Evolutionary conservation across 2,888 invertebrate species (phyloP).

Genomic region (Encarsia formosa): DNA sequence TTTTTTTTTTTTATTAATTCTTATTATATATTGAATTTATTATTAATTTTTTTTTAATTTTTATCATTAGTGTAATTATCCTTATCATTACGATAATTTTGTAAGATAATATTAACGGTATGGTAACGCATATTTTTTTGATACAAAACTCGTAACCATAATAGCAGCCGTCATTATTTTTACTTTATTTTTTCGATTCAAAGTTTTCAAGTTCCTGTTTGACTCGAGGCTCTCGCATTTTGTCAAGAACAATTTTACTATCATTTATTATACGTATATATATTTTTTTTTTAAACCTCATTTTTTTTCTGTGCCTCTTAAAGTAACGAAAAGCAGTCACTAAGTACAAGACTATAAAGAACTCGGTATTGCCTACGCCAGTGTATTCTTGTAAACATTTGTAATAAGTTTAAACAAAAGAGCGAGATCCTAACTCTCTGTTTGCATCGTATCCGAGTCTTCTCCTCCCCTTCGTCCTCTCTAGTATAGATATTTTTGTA

Average conservation of each 20-base stretch:
- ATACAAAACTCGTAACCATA: slow-evolving; percentile 24
- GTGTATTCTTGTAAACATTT: slow-evolving; percentile 25
- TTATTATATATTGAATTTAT: slow-evolving; percentile 14
- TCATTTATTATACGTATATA: slow-evolving; percentile 26
- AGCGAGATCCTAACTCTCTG: slow-evolving; percentile 21
- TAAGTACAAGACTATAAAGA: slow-evolving; percentile 37
- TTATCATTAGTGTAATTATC: slow-evolving; percentile 12
- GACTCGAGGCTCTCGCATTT: slow-evolving; percentile 30
- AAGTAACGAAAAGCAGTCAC: slow-evolving; percentile 39
- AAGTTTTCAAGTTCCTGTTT: slow-evolving; percentile 29
- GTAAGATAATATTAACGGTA: slow-evolving; percentile 26
- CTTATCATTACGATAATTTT: slow-evolving; percentile 27
- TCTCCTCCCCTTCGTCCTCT: slow-evolving; percentile 18
- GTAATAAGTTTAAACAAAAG: slow-evolving; percentile 22
- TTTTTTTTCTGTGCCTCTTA: slow-evolving; percentile 31
- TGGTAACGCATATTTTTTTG: slow-evolving; percentile 25
- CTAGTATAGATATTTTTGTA: slow-evolving; percentile 31
- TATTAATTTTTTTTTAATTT: slow-evolving; percentile 14
- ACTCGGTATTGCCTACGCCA: slow-evolving; percentile 20
- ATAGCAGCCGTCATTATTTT: slow-evolving; percentile 21
- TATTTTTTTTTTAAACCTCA: slow-evolving; percentile 21
- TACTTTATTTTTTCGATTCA: slow-evolving; percentile 26
- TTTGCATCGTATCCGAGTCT: slow-evolving; percentile 20
- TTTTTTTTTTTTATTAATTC: slow-evolving; percentile 13
- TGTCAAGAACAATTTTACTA: slow-evolving; percentile 26